These are phyloP conservation scores for Dreissena rostriformis DNA, from an alignment of 1,140 invertebrate species.

Conservation along the genomic window DNA sequence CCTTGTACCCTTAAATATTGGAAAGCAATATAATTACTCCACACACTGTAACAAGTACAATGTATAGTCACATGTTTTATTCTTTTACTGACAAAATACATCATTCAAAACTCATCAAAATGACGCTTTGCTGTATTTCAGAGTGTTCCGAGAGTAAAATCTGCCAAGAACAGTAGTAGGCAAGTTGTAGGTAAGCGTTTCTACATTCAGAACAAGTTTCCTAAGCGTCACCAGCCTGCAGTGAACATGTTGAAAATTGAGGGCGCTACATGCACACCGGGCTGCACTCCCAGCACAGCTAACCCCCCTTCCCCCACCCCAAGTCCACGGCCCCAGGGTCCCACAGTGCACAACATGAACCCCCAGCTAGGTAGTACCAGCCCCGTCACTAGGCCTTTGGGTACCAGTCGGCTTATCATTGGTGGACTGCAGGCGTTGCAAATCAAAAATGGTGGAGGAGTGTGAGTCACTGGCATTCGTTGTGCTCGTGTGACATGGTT, in stretches of 20 bases:
- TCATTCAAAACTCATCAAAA: no score
- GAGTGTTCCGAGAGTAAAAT: constrained; percentile 40
- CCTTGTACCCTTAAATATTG: no score
- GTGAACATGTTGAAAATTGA: constrained; percentile 55
- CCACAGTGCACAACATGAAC: constrained; percentile 13
- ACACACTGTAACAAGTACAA: no score
- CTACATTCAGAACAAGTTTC: constrained; percentile 41
- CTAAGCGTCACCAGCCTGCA: constrained; percentile 44
- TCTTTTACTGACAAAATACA: no score
- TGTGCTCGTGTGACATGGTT: not conserved
- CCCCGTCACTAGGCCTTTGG: not conserved
- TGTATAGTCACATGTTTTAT: no score
- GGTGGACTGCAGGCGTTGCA: constrained; percentile 1
- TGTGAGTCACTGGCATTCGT: constrained; percentile 23
- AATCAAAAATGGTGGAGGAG: constrained; percentile 42
- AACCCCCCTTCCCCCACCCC: constrained; percentile 29
- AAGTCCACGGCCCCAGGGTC: constrained; percentile 22
- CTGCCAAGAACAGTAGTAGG: constrained; percentile 50
- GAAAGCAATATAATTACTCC: no score
- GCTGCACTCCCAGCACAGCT: not conserved
- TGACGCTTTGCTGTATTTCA: not conserved
- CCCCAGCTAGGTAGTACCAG: constrained; percentile 42
- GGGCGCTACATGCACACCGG: constrained; percentile 48
- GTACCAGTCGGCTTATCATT: constrained; percentile 16
- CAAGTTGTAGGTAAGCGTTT: constrained; percentile 59